Evolutionary conservation across 2,113 vertebrate species (phyloP), one percentile per base, ranked within the genome.

Genomic region (Pavo muticus): DNA sequence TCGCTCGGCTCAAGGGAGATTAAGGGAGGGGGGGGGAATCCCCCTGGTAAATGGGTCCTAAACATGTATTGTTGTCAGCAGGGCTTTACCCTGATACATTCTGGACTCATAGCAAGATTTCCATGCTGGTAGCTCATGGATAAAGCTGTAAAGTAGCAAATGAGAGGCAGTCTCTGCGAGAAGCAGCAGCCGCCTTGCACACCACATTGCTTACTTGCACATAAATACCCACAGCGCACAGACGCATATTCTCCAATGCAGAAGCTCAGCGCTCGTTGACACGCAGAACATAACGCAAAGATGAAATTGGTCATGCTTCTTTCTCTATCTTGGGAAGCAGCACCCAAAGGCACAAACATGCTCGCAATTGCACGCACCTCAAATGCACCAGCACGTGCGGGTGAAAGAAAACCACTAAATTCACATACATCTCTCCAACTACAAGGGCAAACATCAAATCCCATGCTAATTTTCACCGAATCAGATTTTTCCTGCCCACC

Each of bases 1-100:
- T 82, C 17, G 20, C 64, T 19, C 35, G 27, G 88, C 91, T 94
- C 84, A 37, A 77, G 85, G 50, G 93, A 96, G 96, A 96, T 97
- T 97, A 97, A 75, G 70, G 30, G 44, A 69, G 69, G 54, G 9
- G 48, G 48, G 23, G 37, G 52, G 29, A 47, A 18, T 60, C 44
- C 86, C 78, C 20, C 50, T n/a, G 45, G 77, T 92, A 95, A 93
- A 95, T 67, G 84, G 79, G 63, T 70, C 90, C 94, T 85, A 83
- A 96, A 91, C 68, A 72, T 0, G 2, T 60, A 90, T 94, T 90
- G 91, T 91, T 96, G 47, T 25, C 6, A 0, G 35, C n/a, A 37
- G 24, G 37, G 1, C 24, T 52, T 44, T 6, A 6, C 27, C 42
- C 40, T 60, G 92, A 45, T 54, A 24, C 45, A 23, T 76, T 84